Evolutionary conservation across 2,113 vertebrate species (phyloP).

Genomic region (Rhagologus leucostigma): DNA sequence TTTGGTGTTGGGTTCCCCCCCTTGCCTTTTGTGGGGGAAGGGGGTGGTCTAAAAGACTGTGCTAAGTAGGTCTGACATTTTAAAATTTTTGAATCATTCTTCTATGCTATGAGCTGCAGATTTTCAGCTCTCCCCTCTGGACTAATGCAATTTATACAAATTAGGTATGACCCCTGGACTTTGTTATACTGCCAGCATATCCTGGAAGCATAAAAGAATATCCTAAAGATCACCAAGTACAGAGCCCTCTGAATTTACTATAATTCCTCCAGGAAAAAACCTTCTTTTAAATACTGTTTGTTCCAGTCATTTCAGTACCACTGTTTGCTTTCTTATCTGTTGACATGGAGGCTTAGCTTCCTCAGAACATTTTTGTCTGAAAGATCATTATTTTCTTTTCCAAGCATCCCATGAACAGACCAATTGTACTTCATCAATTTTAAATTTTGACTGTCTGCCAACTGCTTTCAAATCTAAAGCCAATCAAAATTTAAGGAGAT

Average conservation of each 20-base stretch:
- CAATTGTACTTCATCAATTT: slow-evolving; percentile 49
- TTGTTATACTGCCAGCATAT: not conserved
- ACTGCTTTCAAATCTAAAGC: slow-evolving; percentile 51
- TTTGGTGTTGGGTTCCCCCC: not conserved
- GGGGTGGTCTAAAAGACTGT: not conserved
- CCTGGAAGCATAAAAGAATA: not conserved
- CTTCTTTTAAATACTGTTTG: slow-evolving; percentile 7
- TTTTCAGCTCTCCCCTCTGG: not conserved
- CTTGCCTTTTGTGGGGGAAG: no score
- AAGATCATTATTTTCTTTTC: slow-evolving; percentile 56
- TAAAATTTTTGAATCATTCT: not conserved
- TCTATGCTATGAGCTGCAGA: not conserved
- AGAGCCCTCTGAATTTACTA: not conserved
- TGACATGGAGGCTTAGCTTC: slow-evolving; percentile 47
- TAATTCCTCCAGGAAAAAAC: not conserved
- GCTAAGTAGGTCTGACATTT: not conserved
- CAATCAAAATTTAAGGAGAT: slow-evolving; percentile 43
- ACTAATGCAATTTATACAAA: not conserved
- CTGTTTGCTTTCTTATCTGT: slow-evolving; percentile 41
- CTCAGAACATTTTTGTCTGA: slow-evolving; percentile 51
- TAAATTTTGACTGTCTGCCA: slow-evolving; percentile 39
- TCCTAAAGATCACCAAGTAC: not conserved
- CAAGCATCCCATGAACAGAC: slow-evolving; percentile 45
- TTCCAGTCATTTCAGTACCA: not conserved
- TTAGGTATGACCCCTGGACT: not conserved